phyloP scores from a whole-genome alignment of 2,797 vertebrate genomes.

The Yasuhikotakia modesta region DNA sequence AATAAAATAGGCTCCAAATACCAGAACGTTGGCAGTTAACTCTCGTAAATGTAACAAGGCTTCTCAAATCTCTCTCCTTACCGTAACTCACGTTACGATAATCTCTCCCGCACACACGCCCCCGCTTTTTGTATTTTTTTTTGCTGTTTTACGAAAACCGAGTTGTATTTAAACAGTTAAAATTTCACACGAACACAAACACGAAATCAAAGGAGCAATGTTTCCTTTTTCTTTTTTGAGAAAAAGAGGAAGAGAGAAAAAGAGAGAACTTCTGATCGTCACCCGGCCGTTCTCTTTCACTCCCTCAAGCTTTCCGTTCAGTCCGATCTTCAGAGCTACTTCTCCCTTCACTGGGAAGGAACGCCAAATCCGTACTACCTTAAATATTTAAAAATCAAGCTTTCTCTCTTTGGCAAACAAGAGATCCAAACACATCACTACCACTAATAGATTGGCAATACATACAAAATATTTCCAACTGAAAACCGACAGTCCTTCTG shows the following conservation, averaged over 20 bases:
- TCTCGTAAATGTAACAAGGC: slow-evolving; percentile 78
- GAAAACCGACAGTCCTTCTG: slow-evolving; percentile 54
- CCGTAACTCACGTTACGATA: slow-evolving; percentile 72
- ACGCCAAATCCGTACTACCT: slow-evolving; percentile 5
- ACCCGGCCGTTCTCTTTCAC: slow-evolving; percentile 29
- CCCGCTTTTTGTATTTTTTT: slow-evolving; percentile 13
- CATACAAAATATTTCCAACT: slow-evolving; percentile 51
- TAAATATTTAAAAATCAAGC: background rate
- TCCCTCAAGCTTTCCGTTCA: slow-evolving; percentile 14
- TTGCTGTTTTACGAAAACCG: slow-evolving; percentile 63
- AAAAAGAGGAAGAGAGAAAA: slow-evolving; percentile 25
- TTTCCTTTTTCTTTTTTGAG: slow-evolving; percentile 34
- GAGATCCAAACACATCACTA: slow-evolving; percentile 45
- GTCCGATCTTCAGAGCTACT: slow-evolving; percentile 29
- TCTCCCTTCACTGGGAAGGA: slow-evolving; percentile 67
- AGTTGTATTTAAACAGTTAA: slow-evolving; percentile 61
- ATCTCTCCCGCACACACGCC: slow-evolving; percentile 31
- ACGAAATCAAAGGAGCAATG: slow-evolving; percentile 55
- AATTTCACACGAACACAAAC: slow-evolving; percentile 61
- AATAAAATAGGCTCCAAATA: slow-evolving; percentile 88
- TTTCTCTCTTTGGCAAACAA: slow-evolving; percentile 38
- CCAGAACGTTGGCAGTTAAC: slow-evolving; percentile 84
- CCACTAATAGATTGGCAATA: slow-evolving; percentile 53
- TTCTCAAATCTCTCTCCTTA: slow-evolving; percentile 60
- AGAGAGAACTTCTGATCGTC: slow-evolving; percentile 15